Conservation (phyloP, 2,797 vertebrate species). For the Peromyscus attwateri region DNA sequence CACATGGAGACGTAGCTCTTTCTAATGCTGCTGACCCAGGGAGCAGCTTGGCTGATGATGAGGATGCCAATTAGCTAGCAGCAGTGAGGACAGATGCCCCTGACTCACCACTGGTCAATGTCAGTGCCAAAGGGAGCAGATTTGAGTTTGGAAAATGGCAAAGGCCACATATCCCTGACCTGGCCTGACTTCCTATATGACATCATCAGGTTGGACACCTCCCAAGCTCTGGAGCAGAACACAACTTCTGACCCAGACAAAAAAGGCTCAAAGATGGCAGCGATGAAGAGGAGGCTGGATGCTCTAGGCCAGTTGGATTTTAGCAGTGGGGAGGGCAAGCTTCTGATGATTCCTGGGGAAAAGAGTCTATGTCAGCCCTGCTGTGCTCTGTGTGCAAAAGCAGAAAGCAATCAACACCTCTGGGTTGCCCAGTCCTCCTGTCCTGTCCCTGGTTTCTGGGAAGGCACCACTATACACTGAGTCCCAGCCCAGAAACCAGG, state of each 20-base stretch:
- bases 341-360: constrained; percentile 9
- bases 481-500: background rate
- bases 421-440: background rate
- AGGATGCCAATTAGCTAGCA: constrained; percentile 37
- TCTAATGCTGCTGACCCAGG: background rate
- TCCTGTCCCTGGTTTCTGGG: background rate
- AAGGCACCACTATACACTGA: background rate
- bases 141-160: constrained; percentile 64
- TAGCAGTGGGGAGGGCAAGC: background rate
- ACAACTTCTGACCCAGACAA: constrained; percentile 22
- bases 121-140: constrained; percentile 21
- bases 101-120: constrained; percentile 55
- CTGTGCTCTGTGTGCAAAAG: background rate
- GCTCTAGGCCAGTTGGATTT: background rate
- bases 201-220: constrained; percentile 39
- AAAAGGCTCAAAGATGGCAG: constrained; percentile 32
- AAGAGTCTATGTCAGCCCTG: background rate
- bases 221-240: constrained; percentile 31
- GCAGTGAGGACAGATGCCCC: background rate
- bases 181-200: constrained; percentile 26
- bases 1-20: background rate
- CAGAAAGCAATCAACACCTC: constrained; percentile 2
- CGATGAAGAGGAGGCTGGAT: background rate
- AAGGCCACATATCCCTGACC: constrained; percentile 37
- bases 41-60: rapidly evolving